Conservation (phyloP, 2,888 invertebrate species). For the Helleia helle region DNA sequence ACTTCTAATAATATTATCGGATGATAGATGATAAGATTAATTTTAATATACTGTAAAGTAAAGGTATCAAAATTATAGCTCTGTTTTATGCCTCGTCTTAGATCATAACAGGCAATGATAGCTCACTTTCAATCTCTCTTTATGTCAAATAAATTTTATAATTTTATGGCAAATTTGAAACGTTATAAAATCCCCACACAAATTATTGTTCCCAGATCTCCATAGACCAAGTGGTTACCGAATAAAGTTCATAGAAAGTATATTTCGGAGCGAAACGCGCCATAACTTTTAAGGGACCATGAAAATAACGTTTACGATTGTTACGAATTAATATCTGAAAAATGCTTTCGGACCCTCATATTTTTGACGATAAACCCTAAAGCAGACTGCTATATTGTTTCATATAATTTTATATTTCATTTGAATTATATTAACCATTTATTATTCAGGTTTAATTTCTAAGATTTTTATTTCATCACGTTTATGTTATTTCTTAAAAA, state of each 20-base stretch:
- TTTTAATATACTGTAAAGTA: too few relatives aligned
- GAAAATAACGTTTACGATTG: conserved; percentile 68
- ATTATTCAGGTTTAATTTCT: too few relatives aligned
- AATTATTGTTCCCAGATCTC: conserved; percentile 48
- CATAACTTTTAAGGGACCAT: conserved; percentile 63
- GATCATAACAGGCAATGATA: too few relatives aligned
- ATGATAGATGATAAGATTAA: too few relatives aligned
- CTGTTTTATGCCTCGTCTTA: too few relatives aligned
- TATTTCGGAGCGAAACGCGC: conserved; percentile 49
- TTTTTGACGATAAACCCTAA: conserved; percentile 42
- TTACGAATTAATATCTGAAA: conserved; percentile 70
- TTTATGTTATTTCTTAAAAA: too few relatives aligned
- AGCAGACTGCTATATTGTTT: conserved; percentile 13
- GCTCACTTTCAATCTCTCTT: neutral
- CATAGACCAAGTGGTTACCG: conserved; percentile 45
- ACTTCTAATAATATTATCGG: too few relatives aligned
- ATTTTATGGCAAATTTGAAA: conserved; percentile 15
- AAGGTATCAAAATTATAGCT: too few relatives aligned
- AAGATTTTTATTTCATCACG: too few relatives aligned
- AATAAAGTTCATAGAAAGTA: conserved; percentile 54
- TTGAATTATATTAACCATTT: neutral
- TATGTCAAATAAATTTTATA: neutral
- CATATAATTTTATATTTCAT: conserved; percentile 5
- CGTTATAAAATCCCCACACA: conserved; percentile 41
- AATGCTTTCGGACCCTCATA: conserved; percentile 55